These are phyloP conservation scores for Dryadula phaetusa DNA, from an alignment of 2,888 invertebrate genomes.

Conservation along the genomic window DNA sequence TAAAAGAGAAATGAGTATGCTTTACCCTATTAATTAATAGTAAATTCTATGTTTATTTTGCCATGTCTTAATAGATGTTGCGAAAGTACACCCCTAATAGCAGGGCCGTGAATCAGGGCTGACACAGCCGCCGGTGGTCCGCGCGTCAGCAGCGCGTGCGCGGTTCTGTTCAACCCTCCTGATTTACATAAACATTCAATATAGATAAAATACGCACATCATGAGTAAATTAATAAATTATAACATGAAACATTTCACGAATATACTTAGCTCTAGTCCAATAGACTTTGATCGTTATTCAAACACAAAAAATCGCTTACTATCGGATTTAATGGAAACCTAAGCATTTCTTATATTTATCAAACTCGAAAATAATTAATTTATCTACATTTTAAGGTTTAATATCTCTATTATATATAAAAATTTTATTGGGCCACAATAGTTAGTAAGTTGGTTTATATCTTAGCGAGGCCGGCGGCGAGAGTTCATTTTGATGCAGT, in stretches of 20 bases:
- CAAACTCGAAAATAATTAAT: not conserved
- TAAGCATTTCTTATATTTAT: not conserved
- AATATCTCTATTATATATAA: conserved; percentile 40
- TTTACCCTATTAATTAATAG: no score
- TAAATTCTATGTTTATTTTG: not conserved
- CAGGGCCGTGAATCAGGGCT: conserved; percentile 79
- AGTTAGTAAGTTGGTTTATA: conserved; percentile 49
- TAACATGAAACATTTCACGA: not conserved
- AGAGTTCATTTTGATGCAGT: conserved; percentile 47
- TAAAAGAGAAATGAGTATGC: not conserved
- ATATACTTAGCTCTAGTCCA: not conserved
- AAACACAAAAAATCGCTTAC: not conserved
- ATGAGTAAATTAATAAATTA: conserved; percentile 6
- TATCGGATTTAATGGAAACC: not conserved
- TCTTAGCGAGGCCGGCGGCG: conserved; percentile 48
- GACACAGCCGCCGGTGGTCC: conserved; percentile 79
- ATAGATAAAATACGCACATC: conserved; percentile 28
- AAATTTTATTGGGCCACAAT: conserved; percentile 50
- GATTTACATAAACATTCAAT: conserved; percentile 68
- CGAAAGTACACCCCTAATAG: conserved; percentile 60
- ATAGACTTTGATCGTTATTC: not conserved
- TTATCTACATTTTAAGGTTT: not conserved
- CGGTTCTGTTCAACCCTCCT: conserved; percentile 69
- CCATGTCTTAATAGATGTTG: not conserved
- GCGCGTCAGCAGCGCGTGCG: conserved; percentile 77